A percentile compares a stretch with the other conserved stretches of the same genome.
These are phyloP conservation scores for Aphidius gifuensis DNA, from an alignment of 1,140 invertebrate species.

Conservation along the genomic window DNA sequence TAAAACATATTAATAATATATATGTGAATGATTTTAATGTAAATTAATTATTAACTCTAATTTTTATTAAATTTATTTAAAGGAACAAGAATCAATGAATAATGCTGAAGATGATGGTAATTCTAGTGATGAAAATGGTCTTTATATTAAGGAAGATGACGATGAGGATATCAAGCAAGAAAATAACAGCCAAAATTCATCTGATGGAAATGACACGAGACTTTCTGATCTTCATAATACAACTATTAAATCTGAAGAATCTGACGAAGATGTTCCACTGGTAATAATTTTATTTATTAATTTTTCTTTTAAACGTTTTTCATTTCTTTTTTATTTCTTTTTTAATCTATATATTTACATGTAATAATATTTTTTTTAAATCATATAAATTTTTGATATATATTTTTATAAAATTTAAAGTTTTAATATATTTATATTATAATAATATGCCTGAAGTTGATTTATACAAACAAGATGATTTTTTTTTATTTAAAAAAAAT, in stretches of 20 bases:
- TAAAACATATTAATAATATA: no score
- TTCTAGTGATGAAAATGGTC: conserved; percentile 45
- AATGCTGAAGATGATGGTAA: conserved; percentile 54
- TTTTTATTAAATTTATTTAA: background rate
- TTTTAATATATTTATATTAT: no score
- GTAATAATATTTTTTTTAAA: background rate
- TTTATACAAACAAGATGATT: no score
- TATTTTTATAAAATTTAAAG: no score
- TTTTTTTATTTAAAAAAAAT: no score
- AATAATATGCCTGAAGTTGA: no score
- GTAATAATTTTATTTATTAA: conserved; percentile 47
- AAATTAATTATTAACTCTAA: no score
- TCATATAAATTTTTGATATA: no score
- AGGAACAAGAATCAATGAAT: conserved; percentile 42
- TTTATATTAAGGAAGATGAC: conserved; percentile 53
- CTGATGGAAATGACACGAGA: conserved; percentile 48
- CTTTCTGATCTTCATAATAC: conserved; percentile 53
- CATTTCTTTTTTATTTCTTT: conserved; percentile 11
- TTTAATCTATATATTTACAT: conserved; percentile 3
- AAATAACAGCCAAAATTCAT: conserved; percentile 42
- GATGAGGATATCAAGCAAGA: conserved; percentile 37
- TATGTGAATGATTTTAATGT: no score
- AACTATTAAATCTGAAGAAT: conserved; percentile 55
- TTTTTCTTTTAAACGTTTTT: conserved; percentile 6
- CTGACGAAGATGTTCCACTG: conserved; percentile 77